Evolutionary conservation across 2,113 vertebrate species (phyloP).

Genomic region (Melanocharis versteri): DNA sequence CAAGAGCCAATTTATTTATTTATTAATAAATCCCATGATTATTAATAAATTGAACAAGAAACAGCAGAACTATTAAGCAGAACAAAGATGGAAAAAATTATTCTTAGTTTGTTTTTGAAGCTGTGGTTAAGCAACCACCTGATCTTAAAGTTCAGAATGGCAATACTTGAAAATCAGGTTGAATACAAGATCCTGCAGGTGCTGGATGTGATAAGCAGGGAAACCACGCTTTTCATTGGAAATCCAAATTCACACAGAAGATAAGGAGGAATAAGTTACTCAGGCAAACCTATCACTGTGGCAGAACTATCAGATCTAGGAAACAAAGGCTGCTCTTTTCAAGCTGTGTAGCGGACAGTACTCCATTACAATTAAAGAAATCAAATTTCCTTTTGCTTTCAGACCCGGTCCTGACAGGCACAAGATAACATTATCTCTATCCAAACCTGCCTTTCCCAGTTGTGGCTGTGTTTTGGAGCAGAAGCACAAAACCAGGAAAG

Average conservation of each 20-base stretch:
- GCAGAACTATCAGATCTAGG: background rate
- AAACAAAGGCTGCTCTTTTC: background rate
- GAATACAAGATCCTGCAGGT: background rate
- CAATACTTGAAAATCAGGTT: background rate
- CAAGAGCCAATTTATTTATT: background rate
- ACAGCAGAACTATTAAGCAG: background rate
- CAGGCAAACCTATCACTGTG: background rate
- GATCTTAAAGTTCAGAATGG: background rate
- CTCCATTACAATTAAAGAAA: background rate
- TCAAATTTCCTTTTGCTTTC: background rate
- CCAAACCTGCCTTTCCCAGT: background rate
- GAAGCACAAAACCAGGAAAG: background rate
- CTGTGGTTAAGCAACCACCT: background rate
- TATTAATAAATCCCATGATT: background rate
- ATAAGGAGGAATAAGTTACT: background rate
- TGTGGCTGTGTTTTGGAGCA: background rate
- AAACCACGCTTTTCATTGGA: background rate
- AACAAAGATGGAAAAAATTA: background rate
- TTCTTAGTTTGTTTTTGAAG: background rate
- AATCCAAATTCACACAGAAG: background rate
- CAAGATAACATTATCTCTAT: background rate
- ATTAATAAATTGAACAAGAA: background rate
- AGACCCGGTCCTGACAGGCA: background rate
- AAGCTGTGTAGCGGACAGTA: background rate
- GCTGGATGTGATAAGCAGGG: background rate